A percentile compares a stretch with the other conserved stretches of the same genome.
phyloP scores from a whole-genome alignment of 2,888 invertebrate genomes.

The Xestia sexstrigata region DNA sequence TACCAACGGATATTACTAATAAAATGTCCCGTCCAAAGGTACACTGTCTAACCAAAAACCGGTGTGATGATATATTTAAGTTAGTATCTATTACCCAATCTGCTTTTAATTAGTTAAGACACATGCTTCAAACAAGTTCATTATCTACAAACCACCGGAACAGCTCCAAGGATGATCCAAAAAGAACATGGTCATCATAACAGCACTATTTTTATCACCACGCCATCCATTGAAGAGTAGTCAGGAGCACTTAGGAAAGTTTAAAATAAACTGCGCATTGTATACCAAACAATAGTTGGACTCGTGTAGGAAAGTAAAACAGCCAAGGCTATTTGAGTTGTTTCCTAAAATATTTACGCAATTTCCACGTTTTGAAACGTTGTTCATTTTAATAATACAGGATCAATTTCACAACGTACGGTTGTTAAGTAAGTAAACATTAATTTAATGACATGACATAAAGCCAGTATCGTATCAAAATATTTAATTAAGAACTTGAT shows the following conservation, averaged over 20 bases:
- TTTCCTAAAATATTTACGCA: conserved; percentile 57
- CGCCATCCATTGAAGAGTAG: conserved; percentile 28
- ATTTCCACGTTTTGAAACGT: conserved; percentile 51
- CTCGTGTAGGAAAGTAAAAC: conserved; percentile 53
- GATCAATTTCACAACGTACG: conserved; percentile 24
- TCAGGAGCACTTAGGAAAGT: conserved; percentile 15
- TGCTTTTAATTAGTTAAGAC: conserved; percentile 48
- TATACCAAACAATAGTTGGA: conserved; percentile 50
- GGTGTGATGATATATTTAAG: neutral
- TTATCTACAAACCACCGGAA: conserved; percentile 54
- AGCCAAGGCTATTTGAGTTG: conserved; percentile 45
- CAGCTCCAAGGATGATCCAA: conserved; percentile 62
- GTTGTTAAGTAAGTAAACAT: conserved; percentile 5
- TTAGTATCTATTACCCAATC: conserved; percentile 43
- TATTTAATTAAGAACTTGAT: neutral
- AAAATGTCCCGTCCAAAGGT: neutral
- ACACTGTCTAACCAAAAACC: neutral
- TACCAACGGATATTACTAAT: neutral
- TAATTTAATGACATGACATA: conserved; percentile 1
- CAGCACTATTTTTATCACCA: conserved; percentile 12
- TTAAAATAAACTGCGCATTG: conserved; percentile 41
- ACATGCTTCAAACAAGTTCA: conserved; percentile 36
- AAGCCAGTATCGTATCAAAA: neutral
- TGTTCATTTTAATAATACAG: conserved; percentile 37
- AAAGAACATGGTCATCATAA: conserved; percentile 32